These are phyloP conservation scores for Limenitis camilla DNA, from an alignment of 2,888 invertebrate genomes.

Conservation along the genomic window DNA sequence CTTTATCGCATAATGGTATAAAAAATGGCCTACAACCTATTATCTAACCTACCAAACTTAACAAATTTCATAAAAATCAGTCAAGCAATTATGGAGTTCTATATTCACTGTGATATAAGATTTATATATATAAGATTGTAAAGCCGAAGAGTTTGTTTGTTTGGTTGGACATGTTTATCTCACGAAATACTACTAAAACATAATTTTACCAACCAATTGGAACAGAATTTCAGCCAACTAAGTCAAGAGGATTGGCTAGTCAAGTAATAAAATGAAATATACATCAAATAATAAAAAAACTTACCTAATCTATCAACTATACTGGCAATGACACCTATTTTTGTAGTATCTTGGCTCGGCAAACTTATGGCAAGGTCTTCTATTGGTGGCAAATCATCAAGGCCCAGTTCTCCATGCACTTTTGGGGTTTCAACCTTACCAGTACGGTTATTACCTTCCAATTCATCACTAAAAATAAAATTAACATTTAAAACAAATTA, in stretches of 20 bases:
- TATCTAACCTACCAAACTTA: too few species aligned
- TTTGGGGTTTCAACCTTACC: conserved; percentile 47
- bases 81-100: too few species aligned
- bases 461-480: conserved; percentile 49
- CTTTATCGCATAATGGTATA: too few species aligned
- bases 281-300: conserved; percentile 19
- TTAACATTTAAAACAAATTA: conserved; percentile 2
- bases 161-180: too few species aligned
- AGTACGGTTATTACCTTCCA: conserved; percentile 31
- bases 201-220: too few species aligned
- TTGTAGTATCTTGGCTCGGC: conserved; percentile 82
- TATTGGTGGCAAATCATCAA: conserved; percentile 86
- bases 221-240: too few species aligned
- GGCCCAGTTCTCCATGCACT: conserved; percentile 72
- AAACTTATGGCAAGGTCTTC: conserved; percentile 86
- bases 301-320: conserved; percentile 82
- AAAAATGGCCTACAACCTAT: too few species aligned
- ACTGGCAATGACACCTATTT: conserved; percentile 81
- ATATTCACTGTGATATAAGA: too few species aligned
- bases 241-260: background rate
- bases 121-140: too few species aligned
- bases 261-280: conserved; percentile 4
- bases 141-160: too few species aligned
- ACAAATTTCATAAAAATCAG: too few species aligned
- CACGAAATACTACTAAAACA: too few species aligned